Evolutionary conservation across 2,888 invertebrate genomes (phyloP).

Genomic region (Microplitis manilae): DNA sequence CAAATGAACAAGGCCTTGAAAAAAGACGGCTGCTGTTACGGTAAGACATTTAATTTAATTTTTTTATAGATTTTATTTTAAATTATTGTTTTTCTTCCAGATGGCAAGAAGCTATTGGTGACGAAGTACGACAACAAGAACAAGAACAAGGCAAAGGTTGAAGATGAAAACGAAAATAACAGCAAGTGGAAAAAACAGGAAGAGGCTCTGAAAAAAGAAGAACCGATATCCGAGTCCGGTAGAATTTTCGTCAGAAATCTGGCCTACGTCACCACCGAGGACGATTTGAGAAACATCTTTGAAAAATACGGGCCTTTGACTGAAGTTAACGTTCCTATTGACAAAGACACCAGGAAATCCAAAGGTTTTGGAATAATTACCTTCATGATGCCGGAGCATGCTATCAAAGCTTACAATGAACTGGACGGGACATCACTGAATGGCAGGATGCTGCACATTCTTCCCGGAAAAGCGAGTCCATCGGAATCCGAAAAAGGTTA

Average conservation of each 20-base stretch:
- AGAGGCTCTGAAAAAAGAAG: slow-evolving; percentile 79
- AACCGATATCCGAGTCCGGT: slow-evolving; percentile 90
- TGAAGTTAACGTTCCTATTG: slow-evolving; percentile 92
- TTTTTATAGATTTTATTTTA: slow-evolving; percentile 24
- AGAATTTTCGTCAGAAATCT: slow-evolving; percentile 94
- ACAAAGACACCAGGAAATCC: slow-evolving; percentile 83
- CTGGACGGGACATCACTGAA: slow-evolving; percentile 93
- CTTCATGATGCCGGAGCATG: slow-evolving; percentile 96
- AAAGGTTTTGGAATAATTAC: slow-evolving; percentile 96
- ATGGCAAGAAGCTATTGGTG: slow-evolving; percentile 78
- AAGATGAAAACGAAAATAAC: slow-evolving; percentile 58
- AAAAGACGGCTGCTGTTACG: slow-evolving; percentile 89
- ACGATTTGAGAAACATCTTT: slow-evolving; percentile 87
- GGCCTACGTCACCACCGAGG: slow-evolving; percentile 88
- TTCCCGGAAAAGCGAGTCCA: slow-evolving; percentile 86
- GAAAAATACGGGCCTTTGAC: slow-evolving; percentile 88
- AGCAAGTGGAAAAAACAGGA: slow-evolving; percentile 78
- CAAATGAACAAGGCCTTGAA: slow-evolving; percentile 84
- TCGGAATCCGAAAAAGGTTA: slow-evolving; percentile 49
- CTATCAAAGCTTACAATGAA: slow-evolving; percentile 87
- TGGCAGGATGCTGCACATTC: slow-evolving; percentile 93
- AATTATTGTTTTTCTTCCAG: slow-evolving; percentile 61
- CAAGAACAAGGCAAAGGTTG: slow-evolving; percentile 64
- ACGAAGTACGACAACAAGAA: slow-evolving; percentile 73
- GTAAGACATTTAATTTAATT: slow-evolving; percentile 70